phyloP scores from a whole-genome alignment of 2,113 vertebrate genomes.

The Hyperopisus bebe region DNA sequence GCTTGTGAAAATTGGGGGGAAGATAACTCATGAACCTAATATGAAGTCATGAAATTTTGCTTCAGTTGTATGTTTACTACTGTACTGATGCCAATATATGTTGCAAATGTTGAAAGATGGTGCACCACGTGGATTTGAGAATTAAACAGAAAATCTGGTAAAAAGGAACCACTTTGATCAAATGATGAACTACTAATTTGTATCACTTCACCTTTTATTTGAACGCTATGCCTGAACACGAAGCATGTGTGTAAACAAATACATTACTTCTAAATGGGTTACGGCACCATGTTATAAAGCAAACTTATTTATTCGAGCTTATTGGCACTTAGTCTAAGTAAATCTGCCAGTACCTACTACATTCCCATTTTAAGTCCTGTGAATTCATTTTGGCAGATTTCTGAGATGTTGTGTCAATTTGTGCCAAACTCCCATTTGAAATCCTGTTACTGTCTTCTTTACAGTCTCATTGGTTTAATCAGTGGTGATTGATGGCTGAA shows the following conservation, averaged over 20 bases:
- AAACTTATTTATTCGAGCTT: not conserved
- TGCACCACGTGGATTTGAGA: not conserved
- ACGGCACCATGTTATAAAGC: not conserved
- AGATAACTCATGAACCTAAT: not conserved
- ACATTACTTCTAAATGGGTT: not conserved
- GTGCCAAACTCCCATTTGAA: not conserved
- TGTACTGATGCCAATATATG: not conserved
- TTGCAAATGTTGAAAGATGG: not conserved
- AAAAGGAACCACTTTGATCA: not conserved
- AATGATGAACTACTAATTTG: not conserved
- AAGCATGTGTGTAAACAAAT: not conserved
- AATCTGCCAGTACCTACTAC: not conserved
- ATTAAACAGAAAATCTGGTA: not conserved
- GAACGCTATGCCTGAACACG: not conserved
- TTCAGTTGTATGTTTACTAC: not conserved
- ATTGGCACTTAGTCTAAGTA: not conserved
- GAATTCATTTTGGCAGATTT: not conserved
- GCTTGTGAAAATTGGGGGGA: not conserved
- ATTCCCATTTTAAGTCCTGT: not conserved
- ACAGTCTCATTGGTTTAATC: not conserved
- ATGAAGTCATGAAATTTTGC: not conserved
- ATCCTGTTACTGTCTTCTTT: not conserved
- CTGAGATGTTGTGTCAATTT: not conserved
- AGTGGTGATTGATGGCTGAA: not conserved
- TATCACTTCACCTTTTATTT: not conserved